Base-by-base conservation (phyloP, 2,888 invertebrate species). In the Periphyllus acericola region DNA sequence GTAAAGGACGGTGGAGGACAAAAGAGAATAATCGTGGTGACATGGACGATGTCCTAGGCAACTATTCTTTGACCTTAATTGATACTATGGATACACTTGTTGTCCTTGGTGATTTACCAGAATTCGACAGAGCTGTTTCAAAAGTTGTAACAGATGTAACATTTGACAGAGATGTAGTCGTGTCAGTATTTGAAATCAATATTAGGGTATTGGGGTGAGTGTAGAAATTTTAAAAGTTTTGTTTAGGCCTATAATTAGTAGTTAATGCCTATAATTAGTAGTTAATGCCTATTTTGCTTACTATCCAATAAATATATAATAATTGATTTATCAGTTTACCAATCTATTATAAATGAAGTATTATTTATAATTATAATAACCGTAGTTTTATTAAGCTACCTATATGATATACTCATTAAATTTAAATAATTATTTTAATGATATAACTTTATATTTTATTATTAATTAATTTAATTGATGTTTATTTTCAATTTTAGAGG, bases 161-260 rank as follows among this genome's bases (percentile, higher is more conserved):
- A 86, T 99, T 99, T 92, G 98, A 99, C 91, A 96, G 94, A 90
- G 98, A 99, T 92, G 95, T 99, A 89, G 94, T 98, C 85, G 99
- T 99, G 17, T 99, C 99, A 0, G 97, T 99, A 8, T 99, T 99
- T 92, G 99, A 99, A 92, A 98, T 98, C 17, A 99, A 99, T 92
- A 99, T 99, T 90, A 93, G 99, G 90, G 95, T 99, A 93, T 93
- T 99, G n/a, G 99, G 99, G 95, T 97, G 92, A 93, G 94, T 91
- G 83, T 3, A 72, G 1, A 21, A 2, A 34, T 34, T 21, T 6
- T 68, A 29, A 60, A 60, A 40, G 6, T 40, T 40, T 40, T 40
- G 6, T 40, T 9, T 40, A 6, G 14, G 9, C 9, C 14, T 46
- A 46, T 46, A 46, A 46, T 46, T 46, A 46, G 1, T 60, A 60